These are phyloP conservation scores for Diadema setosum DNA, from an alignment of 35 echinoderm and acorn worm genomes.

Conservation along the genomic window DNA sequence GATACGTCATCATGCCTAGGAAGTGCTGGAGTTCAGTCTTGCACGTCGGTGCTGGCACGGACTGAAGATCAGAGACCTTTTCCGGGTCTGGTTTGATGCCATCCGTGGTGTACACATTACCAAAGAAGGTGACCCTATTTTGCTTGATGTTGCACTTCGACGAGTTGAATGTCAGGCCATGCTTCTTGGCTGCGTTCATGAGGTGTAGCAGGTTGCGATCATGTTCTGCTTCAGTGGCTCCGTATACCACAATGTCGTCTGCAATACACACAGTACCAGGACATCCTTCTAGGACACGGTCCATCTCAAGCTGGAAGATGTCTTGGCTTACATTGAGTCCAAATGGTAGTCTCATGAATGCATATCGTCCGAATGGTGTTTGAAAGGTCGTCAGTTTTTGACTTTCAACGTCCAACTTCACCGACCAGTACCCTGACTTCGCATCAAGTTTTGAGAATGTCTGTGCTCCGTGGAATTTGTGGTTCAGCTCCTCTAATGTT, in stretches of 20 bases:
- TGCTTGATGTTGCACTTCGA: not conserved
- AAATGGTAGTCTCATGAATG: slow-evolving; percentile 10
- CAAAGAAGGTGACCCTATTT: not conserved
- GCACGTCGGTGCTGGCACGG: not conserved
- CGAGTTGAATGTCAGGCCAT: slow-evolving; percentile 21
- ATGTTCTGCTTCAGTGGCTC: not conserved
- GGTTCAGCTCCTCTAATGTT: slow-evolving; percentile 31
- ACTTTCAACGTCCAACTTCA: not conserved
- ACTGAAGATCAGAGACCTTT: not conserved
- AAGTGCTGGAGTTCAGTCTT: not conserved
- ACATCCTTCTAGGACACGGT: not conserved
- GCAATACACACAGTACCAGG: not conserved
- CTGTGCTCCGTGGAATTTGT: not conserved
- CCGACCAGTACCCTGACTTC: slow-evolving; percentile 22
- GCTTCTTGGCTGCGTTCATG: not conserved
- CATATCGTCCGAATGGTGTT: slow-evolving; percentile 18
- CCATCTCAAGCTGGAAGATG: slow-evolving; percentile 28
- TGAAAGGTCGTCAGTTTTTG: slow-evolving; percentile 16
- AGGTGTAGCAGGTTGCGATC: not conserved
- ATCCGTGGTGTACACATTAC: not conserved
- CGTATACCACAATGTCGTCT: slow-evolving; percentile 6
- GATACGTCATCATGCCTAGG: slow-evolving; percentile 4
- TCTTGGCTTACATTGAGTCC: slow-evolving; percentile 23
- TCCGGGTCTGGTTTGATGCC: not conserved
- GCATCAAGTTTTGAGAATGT: not conserved